These are phyloP conservation scores for Lanius collurio DNA, from an alignment of 2,113 vertebrate genomes.

Conservation along the genomic window DNA sequence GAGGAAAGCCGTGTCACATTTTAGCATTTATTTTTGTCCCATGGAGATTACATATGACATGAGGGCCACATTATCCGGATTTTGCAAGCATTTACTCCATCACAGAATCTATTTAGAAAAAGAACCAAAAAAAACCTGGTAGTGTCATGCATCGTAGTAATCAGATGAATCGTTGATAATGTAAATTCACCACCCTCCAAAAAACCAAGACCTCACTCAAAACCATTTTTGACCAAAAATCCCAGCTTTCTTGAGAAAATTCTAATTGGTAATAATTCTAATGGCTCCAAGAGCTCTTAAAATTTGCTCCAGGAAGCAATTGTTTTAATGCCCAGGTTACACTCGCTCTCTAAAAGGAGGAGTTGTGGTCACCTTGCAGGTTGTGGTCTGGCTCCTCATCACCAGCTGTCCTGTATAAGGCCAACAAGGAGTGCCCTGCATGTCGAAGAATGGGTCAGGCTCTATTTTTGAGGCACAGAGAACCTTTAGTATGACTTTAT, in stretches of 20 bases:
- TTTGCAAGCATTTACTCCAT: neutral
- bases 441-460: neutral
- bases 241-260: neutral
- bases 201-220: neutral
- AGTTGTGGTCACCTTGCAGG: neutral
- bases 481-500: neutral
- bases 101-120: neutral
- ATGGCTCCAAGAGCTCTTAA: neutral
- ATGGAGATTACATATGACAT: neutral
- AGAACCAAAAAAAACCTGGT: neutral
- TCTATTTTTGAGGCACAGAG: neutral
- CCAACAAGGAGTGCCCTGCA: accelerated
- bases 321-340: neutral
- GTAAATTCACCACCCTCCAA: neutral
- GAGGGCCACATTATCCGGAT: neutral
- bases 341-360: neutral
- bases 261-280: neutral
- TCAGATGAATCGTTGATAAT: neutral
- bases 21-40: neutral
- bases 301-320: neutral
- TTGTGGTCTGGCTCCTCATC: neutral
- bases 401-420: neutral
- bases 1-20: neutral
- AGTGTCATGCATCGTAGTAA: neutral
- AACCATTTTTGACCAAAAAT: neutral